These are phyloP conservation scores for Propsilocerus akamusi DNA, from an alignment of 1,140 invertebrate genomes.

Conservation along the genomic window DNA sequence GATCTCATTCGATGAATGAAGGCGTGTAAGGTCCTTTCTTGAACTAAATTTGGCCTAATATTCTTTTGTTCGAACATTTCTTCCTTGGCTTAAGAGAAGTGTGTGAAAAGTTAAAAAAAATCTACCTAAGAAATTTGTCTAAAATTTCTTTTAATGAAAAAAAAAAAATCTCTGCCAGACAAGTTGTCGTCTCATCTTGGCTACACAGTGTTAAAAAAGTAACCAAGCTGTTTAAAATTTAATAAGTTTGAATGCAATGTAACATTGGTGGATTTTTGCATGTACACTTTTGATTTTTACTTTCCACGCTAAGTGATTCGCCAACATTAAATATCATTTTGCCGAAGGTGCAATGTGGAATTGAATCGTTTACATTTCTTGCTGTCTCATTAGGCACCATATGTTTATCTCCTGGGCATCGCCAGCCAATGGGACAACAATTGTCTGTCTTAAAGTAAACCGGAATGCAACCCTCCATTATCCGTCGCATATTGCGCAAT, in stretches of 20 bases:
- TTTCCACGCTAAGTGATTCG: neutral
- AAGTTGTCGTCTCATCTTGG: neutral
- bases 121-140: neutral
- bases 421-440: conserved; percentile 28
- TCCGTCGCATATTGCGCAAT: conserved; percentile 24
- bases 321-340: neutral
- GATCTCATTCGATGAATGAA: neutral
- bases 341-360: conserved; percentile 2
- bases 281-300: neutral
- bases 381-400: neutral
- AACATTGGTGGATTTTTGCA: conserved; percentile 3
- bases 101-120: neutral
- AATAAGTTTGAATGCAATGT: neutral
- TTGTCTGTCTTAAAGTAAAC: conserved; percentile 22
- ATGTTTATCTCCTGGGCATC: conserved; percentile 16
- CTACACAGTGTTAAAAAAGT: neutral
- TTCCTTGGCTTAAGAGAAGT: neutral
- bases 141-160: too few relatives aligned
- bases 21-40: neutral
- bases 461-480: conserved; percentile 27
- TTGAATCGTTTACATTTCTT: neutral
- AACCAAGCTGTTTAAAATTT: too few relatives aligned
- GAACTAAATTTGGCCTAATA: neutral
- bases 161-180: neutral
- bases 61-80: neutral